phyloP scores from a whole-genome alignment of 2,888 invertebrate genomes.

The Arrhopalites spinosus region DNA sequence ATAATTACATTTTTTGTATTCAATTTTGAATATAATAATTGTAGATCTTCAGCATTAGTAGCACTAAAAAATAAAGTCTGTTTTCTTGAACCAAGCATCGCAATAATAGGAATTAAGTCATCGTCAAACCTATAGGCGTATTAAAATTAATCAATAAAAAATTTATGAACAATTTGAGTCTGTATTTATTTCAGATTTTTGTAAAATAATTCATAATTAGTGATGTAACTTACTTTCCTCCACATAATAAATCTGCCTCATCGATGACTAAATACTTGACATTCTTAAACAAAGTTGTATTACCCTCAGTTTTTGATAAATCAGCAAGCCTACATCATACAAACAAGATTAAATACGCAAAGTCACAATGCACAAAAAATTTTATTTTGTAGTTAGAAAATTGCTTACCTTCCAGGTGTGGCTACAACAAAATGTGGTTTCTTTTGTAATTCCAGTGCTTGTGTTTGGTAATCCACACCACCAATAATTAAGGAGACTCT shows the following conservation, averaged over 20 bases:
- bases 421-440: conserved; percentile 94
- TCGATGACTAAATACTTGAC: conserved; percentile 89
- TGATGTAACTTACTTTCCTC: too few species aligned
- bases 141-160: too few species aligned
- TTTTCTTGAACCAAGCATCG: conserved; percentile 73
- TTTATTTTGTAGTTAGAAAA: background rate
- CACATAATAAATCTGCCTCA: conserved; percentile 89
- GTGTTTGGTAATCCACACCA: conserved; percentile 88
- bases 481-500: conserved; percentile 89
- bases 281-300: conserved; percentile 75
- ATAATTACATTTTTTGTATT: conserved; percentile 63
- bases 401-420: conserved; percentile 76
- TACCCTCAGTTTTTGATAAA: conserved; percentile 70
- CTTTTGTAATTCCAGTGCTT: conserved; percentile 79
- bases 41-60: conserved; percentile 82
- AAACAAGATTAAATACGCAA: conserved; percentile 26
- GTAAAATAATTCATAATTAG: too few species aligned
- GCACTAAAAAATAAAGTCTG: conserved; percentile 94
- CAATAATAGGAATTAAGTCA: conserved; percentile 72
- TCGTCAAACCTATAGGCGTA: too few species aligned
- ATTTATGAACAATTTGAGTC: too few species aligned
- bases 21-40: conserved; percentile 67
- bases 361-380: background rate
- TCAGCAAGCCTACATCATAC: conserved; percentile 83
- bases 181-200: too few species aligned